Percentiles rank a stretch among this genome's conserved stretches.
Conservation (phyloP, 2,797 vertebrate species). For the Rhincodon typus region DNA sequence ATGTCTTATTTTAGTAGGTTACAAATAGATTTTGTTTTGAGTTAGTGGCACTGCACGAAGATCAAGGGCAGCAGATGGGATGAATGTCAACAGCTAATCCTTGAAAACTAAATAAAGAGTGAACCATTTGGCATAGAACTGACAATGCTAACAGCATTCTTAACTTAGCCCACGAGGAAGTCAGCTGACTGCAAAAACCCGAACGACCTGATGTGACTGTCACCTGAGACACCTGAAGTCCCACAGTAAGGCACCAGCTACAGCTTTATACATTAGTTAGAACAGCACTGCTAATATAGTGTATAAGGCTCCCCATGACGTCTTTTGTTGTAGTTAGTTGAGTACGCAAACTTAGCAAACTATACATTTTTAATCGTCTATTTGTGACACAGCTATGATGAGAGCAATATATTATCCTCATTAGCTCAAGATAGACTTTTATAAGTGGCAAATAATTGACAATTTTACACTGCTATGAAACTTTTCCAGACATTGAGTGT, state of each 20-base stretch:
- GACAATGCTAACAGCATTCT: not conserved
- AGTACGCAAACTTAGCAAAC: not conserved
- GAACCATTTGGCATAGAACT: not conserved
- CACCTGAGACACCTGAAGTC: not conserved
- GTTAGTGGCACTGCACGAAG: not conserved
- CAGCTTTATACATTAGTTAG: not conserved
- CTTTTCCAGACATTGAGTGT: not conserved
- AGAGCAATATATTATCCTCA: not conserved
- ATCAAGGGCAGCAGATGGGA: not conserved
- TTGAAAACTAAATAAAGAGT: not conserved
- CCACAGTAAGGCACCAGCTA: not conserved
- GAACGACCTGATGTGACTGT: not conserved
- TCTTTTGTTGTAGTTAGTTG: not conserved
- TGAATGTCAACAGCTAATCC: not conserved
- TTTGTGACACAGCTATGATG: not conserved
- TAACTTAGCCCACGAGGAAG: not conserved
- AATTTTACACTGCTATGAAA: not conserved
- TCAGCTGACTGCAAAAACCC: not conserved
- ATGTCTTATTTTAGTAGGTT: too few relatives aligned
- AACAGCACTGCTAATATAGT: not conserved
- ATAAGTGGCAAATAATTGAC: conserved; percentile 9
- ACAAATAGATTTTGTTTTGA: not conserved
- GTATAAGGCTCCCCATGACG: not conserved
- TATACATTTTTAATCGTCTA: not conserved
- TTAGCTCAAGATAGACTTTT: not conserved